phyloP scores from a whole-genome alignment of 2,888 invertebrate species.

The Calliphora vomitoria region DNA sequence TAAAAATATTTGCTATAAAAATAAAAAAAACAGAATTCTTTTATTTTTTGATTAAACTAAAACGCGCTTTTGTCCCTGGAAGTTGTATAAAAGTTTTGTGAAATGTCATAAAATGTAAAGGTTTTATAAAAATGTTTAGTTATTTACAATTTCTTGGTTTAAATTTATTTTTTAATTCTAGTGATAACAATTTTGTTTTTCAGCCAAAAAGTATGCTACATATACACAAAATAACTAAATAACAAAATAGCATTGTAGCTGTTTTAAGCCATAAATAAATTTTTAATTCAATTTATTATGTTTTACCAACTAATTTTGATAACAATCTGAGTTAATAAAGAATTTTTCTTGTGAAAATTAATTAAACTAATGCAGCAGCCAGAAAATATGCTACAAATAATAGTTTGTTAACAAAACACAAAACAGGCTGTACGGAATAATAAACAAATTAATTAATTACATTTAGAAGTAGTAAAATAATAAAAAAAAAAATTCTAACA shows the following conservation, averaged over 20 bases:
- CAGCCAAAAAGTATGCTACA: constrained; percentile 37
- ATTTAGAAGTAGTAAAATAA: not conserved
- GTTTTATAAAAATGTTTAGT: too few relatives aligned
- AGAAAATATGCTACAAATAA: constrained; percentile 29
- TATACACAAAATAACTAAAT: not conserved
- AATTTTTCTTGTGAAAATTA: constrained; percentile 8
- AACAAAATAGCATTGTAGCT: not conserved
- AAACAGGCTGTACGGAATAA: not conserved
- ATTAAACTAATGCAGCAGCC: constrained; percentile 51
- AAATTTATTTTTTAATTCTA: not conserved
- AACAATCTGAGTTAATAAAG: constrained; percentile 9
- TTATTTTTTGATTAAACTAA: constrained; percentile 49
- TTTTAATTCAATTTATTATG: constrained; percentile 18
- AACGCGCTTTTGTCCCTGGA: constrained; percentile 10
- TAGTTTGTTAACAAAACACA: constrained; percentile 1
- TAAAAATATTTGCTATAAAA: not conserved
- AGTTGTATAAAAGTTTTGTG: constrained; percentile 2
- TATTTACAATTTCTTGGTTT: not conserved
- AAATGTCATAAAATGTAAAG: too few relatives aligned
- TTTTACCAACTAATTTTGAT: not conserved
- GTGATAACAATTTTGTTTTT: not conserved
- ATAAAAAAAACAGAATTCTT: not conserved
- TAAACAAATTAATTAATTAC: constrained; percentile 5
- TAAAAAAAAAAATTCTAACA: not conserved
- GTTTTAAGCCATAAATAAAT: not conserved